phyloP scores from a whole-genome alignment of 2,797 vertebrate species.

The Anguilla megastoma region DNA sequence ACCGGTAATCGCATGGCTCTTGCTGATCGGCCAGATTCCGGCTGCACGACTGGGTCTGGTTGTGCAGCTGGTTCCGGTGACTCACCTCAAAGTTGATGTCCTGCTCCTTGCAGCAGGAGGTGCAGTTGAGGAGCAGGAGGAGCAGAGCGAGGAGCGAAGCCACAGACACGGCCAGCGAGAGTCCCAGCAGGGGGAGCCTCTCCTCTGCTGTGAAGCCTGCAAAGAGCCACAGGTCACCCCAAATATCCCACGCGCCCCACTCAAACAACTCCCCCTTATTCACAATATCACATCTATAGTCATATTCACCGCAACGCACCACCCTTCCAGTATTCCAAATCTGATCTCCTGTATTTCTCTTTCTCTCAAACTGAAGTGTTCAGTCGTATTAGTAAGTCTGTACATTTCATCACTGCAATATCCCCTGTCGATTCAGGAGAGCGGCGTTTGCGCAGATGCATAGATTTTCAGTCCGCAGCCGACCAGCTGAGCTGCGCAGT shows the following conservation, averaged over 20 bases:
- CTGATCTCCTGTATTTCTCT: neutral
- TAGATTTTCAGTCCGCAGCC: neutral
- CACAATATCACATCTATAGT: neutral
- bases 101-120: conserved; percentile 93
- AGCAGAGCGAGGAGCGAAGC: conserved; percentile 77
- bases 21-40: neutral
- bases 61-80: neutral
- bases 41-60: neutral
- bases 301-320: neutral
- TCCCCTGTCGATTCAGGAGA: neutral
- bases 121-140: conserved; percentile 84
- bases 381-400: neutral
- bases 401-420: no score
- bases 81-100: conserved; percentile 98
- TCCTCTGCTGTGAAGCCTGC: conserved; percentile 65
- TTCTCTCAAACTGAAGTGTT: neutral
- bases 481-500: no score
- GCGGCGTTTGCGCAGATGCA: neutral
- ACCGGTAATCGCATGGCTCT: no score
- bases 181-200: conserved; percentile 57
- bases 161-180: conserved; percentile 79
- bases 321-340: neutral
- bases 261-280: neutral
- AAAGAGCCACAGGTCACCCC: conserved; percentile 19
- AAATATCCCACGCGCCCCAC: neutral